Evolutionary conservation across 1,140 invertebrate species (phyloP), one percentile per base, ranked within the genome.

Genomic region (Trichoplusia ni): DNA sequence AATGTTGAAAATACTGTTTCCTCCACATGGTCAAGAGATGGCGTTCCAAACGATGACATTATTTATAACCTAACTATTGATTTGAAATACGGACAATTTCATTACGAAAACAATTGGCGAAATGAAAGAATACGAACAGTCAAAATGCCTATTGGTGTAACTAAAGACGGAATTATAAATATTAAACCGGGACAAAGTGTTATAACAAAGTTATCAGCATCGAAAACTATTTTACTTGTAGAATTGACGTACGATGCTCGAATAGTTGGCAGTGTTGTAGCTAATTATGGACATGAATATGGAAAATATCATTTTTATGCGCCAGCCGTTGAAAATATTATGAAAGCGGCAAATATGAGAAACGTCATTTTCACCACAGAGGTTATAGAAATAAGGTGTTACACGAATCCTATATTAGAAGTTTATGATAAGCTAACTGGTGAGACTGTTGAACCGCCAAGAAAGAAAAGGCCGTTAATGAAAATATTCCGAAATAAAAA

Each of bases 291-390:
- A 14, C 38, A 69, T 11, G 4, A 72, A 4, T 86, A 83, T 25
- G 84, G 82, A 0, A 79, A 79, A 67, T 82, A 87, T 67, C 82
- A 83, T 65, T 85, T 82, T 62, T 87, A 67, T 47, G 69, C 82
- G 4, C 82, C 82, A 16, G 33, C 54, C n/a, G 58, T 84, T 4
- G 23, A 44, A n/a, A 69, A 76, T 54, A 81, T 87, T 14, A 82
- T 87, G 82, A 79, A 73, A 69, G 75, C 74, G 0, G 73, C 44
- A 0, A 70, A 70, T 31, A 25, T 87, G 1, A 73, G 29, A 4
- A 87, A 87, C 63, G 69, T 79, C 69, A 71, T 84, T 14, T 44
- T 73, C 4, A 78, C 77, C 2, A 76, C 51, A 9, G 80, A 84
- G 54, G 16, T 64, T 18, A 62, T 83, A 8, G 78, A 81, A 67